phyloP scores from a whole-genome alignment of 2,113 vertebrate species.

The Microcebus griseorufus region DNA sequence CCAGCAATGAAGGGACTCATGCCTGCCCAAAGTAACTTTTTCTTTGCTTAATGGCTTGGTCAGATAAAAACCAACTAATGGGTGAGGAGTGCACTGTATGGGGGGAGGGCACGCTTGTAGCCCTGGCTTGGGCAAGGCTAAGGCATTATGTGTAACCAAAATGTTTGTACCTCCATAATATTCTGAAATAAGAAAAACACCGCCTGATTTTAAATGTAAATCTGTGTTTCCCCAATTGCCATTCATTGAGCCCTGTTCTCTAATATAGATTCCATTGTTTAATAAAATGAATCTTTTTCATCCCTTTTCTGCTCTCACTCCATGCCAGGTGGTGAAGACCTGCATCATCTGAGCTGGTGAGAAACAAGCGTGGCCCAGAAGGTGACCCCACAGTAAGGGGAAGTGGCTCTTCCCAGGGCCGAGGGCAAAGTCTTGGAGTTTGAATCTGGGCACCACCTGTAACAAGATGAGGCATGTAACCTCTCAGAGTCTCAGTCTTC shows the following conservation, averaged over 20 bases:
- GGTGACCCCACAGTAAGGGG: neutral
- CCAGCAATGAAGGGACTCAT: fast-evolving
- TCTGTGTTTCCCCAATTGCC: neutral
- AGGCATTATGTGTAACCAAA: too few relatives aligned
- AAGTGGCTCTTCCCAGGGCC: neutral
- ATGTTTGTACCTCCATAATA: too few relatives aligned
- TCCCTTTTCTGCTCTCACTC: neutral
- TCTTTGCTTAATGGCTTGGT: neutral
- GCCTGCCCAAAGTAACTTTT: neutral
- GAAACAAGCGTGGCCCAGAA: neutral
- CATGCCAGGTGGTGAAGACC: neutral
- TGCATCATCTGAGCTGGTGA: neutral
- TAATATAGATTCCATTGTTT: neutral
- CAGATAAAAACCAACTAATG: neutral
- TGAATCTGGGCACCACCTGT: neutral
- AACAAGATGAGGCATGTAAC: neutral
- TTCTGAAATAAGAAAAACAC: too few relatives aligned
- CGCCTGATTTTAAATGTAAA: neutral
- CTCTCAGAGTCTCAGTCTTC: neutral
- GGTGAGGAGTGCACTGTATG: too few relatives aligned
- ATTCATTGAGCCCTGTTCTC: neutral
- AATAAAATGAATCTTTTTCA: neutral
- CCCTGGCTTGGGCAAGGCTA: too few relatives aligned
- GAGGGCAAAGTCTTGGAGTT: neutral
- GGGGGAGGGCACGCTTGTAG: too few relatives aligned